Base-by-base conservation (phyloP, 2,797 vertebrate genomes). In the Sebastes ruberrimus region DNA sequence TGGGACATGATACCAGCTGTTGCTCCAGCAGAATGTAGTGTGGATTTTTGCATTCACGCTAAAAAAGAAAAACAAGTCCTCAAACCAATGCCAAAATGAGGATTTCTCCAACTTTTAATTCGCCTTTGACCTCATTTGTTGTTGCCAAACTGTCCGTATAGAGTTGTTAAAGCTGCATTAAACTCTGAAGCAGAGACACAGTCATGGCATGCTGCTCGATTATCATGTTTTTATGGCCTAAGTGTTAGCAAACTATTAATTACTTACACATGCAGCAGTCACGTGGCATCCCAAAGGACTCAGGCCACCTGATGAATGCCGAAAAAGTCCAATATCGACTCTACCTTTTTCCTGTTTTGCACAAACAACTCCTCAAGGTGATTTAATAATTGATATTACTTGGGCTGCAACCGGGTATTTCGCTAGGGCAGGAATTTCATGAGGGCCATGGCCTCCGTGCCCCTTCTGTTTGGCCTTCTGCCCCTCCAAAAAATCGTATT, bases 1-100 rank as follows among this genome's bases (percentile, higher is more conserved):
- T 93, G 91, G 92, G 92, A 91, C 84, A 90, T 68, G 80, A 85
- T 80, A 89, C 90, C 92, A 94, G 90, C 91, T 93, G 93, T 92
- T 94, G 82, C 78, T 90, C 78, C 82, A 89, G 86, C 77, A 90
- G 79, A 89, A 86, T 76, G 76, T 59, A 74, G 74, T 69, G 46
- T 9, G 20, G 22, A 10, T 61, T 63, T 23, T 83, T 68, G 52
- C 59, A 55, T 32, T 83, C 66, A 59, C 18, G 5, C 46, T 63
- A 7, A 61, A 16, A 66, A 81, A 70, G 63, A 55, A 72, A 76
- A 76, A 42, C 10, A 68, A 72, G 18, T 66, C 35, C 14, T 60
- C 1, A 23, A 67, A 83, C 46, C 30, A 27, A 74, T 56, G 65
- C 30, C 30, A 22, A 20, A 63, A 65, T 49, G n/a, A 78, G 35